phyloP scores from a whole-genome alignment of 2,113 vertebrate species.

The Aegotheles bennettii region DNA sequence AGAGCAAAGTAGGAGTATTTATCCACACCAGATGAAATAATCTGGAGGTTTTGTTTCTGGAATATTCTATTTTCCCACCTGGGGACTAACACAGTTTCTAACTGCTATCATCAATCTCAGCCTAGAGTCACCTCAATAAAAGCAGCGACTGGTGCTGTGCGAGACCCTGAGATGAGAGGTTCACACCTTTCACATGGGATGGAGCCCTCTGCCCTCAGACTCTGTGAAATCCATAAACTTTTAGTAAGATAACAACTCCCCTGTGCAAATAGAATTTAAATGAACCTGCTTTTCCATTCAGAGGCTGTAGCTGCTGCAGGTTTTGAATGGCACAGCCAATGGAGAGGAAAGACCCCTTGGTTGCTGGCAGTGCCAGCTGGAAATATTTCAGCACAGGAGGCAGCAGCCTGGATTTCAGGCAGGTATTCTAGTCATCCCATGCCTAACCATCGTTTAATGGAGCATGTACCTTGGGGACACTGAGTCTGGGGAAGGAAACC shows the following conservation, averaged over 20 bases:
- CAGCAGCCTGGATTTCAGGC: background rate
- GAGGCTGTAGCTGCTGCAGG: background rate
- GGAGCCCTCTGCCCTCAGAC: background rate
- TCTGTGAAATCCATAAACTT: background rate
- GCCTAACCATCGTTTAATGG: background rate
- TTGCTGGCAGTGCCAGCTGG: background rate
- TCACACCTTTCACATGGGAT: background rate
- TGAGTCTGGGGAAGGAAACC: background rate
- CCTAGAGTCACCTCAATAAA: background rate
- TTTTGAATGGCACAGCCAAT: background rate
- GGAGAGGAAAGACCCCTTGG: background rate
- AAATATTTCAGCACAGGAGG: background rate
- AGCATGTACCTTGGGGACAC: accelerated
- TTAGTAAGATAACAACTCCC: background rate
- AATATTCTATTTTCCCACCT: background rate
- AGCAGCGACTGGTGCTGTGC: background rate
- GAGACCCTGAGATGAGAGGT: accelerated
- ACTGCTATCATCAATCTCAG: background rate
- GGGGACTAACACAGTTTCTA: background rate
- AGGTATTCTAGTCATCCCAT: background rate
- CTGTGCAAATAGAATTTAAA: background rate
- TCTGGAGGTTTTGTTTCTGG: background rate
- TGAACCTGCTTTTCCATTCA: background rate
- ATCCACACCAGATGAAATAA: background rate
- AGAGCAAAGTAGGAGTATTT: background rate